Conservation (phyloP, 2,113 vertebrate genomes). For the Psittacus erithacus region DNA sequence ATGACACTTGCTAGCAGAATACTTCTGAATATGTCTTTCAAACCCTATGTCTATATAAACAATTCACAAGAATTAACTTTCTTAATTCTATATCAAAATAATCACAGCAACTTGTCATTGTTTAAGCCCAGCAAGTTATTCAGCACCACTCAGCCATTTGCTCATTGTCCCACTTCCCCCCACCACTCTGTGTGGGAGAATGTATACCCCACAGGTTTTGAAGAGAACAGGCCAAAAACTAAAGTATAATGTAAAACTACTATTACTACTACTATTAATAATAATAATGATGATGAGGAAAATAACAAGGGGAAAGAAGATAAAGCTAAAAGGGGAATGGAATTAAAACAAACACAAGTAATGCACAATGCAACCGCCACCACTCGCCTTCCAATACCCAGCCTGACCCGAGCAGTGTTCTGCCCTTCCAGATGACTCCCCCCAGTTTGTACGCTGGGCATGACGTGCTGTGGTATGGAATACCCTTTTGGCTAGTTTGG, state of each 20-base stretch:
- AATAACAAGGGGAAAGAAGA: not conserved
- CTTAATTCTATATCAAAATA: not conserved
- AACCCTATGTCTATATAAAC: not conserved
- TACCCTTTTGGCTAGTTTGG: not conserved
- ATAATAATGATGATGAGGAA: not conserved
- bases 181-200: not conserved
- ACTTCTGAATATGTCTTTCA: not conserved
- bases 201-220: not conserved
- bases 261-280: fast-evolving
- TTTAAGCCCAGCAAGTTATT: not conserved
- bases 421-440: not conserved
- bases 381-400: not conserved
- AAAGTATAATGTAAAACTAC: not conserved
- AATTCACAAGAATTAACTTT: not conserved
- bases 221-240: not conserved
- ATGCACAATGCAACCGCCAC: not conserved
- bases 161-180: not conserved
- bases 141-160: not conserved
- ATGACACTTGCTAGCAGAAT: not conserved
- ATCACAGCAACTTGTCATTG: not conserved
- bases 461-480: not conserved
- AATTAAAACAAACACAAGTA: not conserved
- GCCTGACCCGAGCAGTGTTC: no score
- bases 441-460: not conserved
- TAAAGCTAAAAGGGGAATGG: not conserved